A percentile compares a stretch with the other conserved stretches of the same genome.
Evolutionary conservation across 2,888 invertebrate species (phyloP).

Genomic region (Dryobota labecula): DNA sequence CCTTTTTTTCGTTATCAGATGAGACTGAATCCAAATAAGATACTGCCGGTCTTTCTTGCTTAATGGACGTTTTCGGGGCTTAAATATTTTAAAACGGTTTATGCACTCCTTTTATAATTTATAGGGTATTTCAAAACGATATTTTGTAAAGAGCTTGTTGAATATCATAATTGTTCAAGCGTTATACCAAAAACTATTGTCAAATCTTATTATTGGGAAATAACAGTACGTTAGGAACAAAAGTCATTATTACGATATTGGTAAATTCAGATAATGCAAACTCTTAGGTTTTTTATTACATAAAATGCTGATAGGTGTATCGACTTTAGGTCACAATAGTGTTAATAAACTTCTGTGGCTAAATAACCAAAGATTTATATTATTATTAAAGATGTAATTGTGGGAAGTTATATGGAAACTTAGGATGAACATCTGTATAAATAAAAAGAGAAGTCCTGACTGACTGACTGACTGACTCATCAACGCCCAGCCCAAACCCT

Average conservation of each 20-base stretch:
- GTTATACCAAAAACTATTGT: not conserved
- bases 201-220: not conserved
- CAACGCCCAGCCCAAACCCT: too few relatives aligned
- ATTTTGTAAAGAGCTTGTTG: not conserved
- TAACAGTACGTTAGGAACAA: not conserved
- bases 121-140: not conserved
- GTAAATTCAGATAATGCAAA: not conserved
- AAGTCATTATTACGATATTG: too few relatives aligned
- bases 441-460: too few relatives aligned
- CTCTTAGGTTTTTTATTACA: too few relatives aligned
- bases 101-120: slow-evolving; percentile 32
- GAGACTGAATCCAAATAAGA: slow-evolving; percentile 50
- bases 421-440: slow-evolving; percentile 15
- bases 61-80: slow-evolving; percentile 43
- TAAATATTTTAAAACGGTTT: slow-evolving; percentile 46
- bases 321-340: not conserved
- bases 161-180: not conserved
- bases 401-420: slow-evolving; percentile 24
- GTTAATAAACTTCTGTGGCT: not conserved
- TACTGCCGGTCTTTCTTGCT: slow-evolving; percentile 31
- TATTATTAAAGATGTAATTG: too few relatives aligned
- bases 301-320: too few relatives aligned
- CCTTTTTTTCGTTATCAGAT: slow-evolving; percentile 31
- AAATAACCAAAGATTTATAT: not conserved
- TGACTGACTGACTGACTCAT: too few relatives aligned